Evolutionary conservation across 2,888 invertebrate species (phyloP).

Genomic region (Busseola fusca): DNA sequence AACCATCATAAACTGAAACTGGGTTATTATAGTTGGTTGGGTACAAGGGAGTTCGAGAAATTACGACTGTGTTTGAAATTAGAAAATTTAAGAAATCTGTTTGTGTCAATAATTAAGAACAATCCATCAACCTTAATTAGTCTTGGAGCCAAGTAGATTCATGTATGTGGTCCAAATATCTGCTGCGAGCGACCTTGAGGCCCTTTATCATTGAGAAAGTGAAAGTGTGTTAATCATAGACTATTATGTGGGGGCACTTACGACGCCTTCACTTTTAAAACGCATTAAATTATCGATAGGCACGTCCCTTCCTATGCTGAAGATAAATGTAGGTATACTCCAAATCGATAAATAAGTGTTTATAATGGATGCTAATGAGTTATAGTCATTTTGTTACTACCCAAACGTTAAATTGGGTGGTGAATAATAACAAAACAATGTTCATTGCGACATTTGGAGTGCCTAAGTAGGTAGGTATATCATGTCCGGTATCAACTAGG

Average conservation of each 20-base stretch:
- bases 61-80: slow-evolving; percentile 16
- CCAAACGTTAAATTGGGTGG: slow-evolving; percentile 17
- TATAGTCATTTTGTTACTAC: slow-evolving; percentile 21
- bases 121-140: slow-evolving; percentile 55
- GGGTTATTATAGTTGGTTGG: slow-evolving; percentile 23
- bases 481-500: slow-evolving; percentile 40
- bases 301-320: slow-evolving; percentile 34
- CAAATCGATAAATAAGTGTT: slow-evolving; percentile 60
- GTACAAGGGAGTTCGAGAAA: slow-evolving; percentile 23
- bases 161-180: slow-evolving; percentile 66
- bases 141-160: slow-evolving; percentile 41
- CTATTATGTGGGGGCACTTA: slow-evolving; percentile 57
- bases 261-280: slow-evolving; percentile 73
- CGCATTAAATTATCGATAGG: slow-evolving; percentile 48
- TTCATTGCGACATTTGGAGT: slow-evolving; percentile 36
- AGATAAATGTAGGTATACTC: slow-evolving; percentile 63
- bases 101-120: slow-evolving; percentile 34
- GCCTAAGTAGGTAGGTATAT: neutral
- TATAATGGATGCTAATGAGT: slow-evolving; percentile 67
- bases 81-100: slow-evolving; percentile 33
- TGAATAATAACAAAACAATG: slow-evolving; percentile 22
- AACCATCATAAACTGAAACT: slow-evolving; percentile 37
- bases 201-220: slow-evolving; percentile 82
- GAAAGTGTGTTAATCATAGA: slow-evolving; percentile 77
- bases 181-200: slow-evolving; percentile 74